Percentiles rank a stretch among this genome's conserved stretches.
Conservation (phyloP, 2,888 invertebrate species). For the Germaria angustata region DNA sequence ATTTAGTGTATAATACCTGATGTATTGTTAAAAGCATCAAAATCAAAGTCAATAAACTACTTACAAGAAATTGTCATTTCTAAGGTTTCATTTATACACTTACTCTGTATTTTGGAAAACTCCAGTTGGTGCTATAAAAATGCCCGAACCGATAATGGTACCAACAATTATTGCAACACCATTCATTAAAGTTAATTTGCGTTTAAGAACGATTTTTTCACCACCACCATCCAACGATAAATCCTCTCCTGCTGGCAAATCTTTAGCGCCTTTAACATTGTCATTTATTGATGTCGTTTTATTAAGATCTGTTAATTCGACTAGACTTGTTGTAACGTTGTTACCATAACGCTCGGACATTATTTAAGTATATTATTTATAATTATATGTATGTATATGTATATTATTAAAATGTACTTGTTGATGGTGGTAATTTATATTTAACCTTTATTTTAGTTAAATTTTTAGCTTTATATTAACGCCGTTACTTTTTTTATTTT, state of each 20-base stretch:
- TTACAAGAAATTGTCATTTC: not conserved
- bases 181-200: conserved; percentile 91
- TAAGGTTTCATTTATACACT: conserved; percentile 75
- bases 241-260: conserved; percentile 5
- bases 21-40: not conserved
- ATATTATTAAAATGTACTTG: too few relatives aligned
- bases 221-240: conserved; percentile 30
- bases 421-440: too few relatives aligned
- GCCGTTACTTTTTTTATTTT: not conserved
- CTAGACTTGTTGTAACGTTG: conserved; percentile 73
- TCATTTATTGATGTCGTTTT: not conserved
- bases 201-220: conserved; percentile 86
- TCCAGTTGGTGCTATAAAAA: conserved; percentile 94
- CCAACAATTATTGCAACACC: conserved; percentile 94
- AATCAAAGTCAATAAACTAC: not conserved
- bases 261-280: conserved; percentile 36
- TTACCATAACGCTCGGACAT: conserved; percentile 76
- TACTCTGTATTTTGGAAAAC: conserved; percentile 85
- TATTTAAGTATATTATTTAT: too few relatives aligned
- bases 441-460: too few relatives aligned
- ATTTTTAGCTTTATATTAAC: too few relatives aligned
- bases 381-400: too few relatives aligned
- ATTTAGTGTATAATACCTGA: not conserved
- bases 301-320: conserved; percentile 65
- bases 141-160: conserved; percentile 94